Evolutionary conservation across 2,797 vertebrate species (phyloP).

Genomic region (Otolemur crassicaudatus): DNA sequence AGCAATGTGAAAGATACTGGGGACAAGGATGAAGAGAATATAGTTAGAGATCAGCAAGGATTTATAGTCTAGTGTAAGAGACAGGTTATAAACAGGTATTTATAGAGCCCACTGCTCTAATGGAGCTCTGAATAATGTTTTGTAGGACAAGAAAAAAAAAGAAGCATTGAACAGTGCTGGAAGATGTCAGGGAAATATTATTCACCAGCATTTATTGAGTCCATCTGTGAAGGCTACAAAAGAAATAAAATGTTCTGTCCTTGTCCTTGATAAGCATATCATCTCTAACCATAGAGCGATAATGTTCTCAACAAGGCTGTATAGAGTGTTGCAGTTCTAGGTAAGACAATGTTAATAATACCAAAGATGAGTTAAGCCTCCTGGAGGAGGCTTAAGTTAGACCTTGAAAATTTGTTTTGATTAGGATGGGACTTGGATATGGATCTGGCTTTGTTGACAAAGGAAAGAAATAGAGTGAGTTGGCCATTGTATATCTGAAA

Average conservation of each 20-base stretch:
- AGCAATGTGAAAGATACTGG: neutral
- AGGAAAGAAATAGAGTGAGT: neutral
- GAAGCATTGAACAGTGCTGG: neutral
- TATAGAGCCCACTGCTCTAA: neutral
- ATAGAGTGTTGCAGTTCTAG: neutral
- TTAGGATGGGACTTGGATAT: neutral
- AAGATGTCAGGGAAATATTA: slow-evolving; percentile 5
- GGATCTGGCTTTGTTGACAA: neutral
- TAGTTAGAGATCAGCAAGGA: neutral
- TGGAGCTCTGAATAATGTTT: neutral
- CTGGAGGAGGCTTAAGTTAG: neutral
- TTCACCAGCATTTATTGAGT: neutral
- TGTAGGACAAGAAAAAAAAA: neutral
- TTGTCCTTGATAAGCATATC: slow-evolving; percentile 56
- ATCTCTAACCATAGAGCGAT: neutral
- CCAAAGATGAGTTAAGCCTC: neutral
- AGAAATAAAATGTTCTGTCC: slow-evolving; percentile 43
- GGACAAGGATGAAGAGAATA: slow-evolving; percentile 8
- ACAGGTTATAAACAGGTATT: slow-evolving; percentile 39
- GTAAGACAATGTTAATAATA: neutral
- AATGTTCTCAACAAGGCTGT: neutral
- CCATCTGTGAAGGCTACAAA: slow-evolving; percentile 32
- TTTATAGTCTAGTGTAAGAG: neutral
- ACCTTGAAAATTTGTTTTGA: slow-evolving; percentile 30
- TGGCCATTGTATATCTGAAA: neutral